Evolutionary conservation across 2,113 vertebrate species (phyloP).

Genomic region (Myrmophylax atrothorax): DNA sequence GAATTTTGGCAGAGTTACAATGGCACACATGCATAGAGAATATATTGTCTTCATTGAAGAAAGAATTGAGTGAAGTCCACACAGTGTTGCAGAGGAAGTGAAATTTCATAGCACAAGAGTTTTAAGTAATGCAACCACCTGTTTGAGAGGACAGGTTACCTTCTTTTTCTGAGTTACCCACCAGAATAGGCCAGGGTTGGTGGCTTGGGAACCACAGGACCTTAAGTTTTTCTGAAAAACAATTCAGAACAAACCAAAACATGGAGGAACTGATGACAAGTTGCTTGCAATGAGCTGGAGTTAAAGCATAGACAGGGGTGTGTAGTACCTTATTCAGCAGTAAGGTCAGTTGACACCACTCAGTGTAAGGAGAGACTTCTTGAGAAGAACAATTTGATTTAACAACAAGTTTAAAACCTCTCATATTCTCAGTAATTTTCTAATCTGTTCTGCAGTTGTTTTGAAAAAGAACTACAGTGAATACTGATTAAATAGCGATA

Average conservation of each 20-base stretch:
- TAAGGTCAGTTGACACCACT: background rate
- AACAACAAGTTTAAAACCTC: background rate
- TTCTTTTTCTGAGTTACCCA: background rate
- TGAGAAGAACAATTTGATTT: background rate
- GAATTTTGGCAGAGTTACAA: background rate
- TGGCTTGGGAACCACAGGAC: background rate
- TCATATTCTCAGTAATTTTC: background rate
- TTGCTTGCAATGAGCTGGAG: background rate
- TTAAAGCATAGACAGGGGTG: background rate
- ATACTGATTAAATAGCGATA: background rate
- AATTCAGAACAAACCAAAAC: background rate
- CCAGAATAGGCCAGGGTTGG: background rate
- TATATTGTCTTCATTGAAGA: background rate
- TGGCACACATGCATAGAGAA: fast-evolving
- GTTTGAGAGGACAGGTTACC: background rate
- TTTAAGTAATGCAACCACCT: background rate
- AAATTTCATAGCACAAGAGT: background rate
- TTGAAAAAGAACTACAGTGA: background rate
- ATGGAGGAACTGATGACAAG: background rate
- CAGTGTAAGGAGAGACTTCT: background rate
- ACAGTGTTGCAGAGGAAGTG: background rate
- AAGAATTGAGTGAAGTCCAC: background rate
- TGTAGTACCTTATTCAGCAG: background rate
- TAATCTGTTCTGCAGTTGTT: background rate
- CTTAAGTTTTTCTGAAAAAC: background rate